These are phyloP conservation scores for Coranthus polyacanthus DNA, from an alignment of 2,797 vertebrate species.

Conservation along the genomic window DNA sequence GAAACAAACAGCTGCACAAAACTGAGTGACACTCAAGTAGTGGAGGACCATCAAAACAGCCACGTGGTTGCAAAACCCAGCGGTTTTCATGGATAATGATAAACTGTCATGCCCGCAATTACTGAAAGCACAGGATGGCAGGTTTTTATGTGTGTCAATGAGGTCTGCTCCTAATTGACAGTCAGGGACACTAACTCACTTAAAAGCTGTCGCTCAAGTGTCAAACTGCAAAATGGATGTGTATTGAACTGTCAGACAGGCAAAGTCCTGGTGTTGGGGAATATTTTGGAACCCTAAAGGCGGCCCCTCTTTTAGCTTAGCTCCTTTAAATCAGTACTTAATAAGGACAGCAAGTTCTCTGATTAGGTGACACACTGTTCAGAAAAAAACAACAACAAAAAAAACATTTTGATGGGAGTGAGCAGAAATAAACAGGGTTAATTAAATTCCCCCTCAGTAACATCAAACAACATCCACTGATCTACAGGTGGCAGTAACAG, in stretches of 20 bases:
- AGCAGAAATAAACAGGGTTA: neutral
- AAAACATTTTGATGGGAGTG: neutral
- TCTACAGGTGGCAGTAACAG: no score
- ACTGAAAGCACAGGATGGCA: constrained; percentile 83
- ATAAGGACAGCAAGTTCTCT: neutral
- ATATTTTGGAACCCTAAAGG: neutral
- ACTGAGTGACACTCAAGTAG: constrained; percentile 81
- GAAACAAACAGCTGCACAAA: constrained; percentile 75
- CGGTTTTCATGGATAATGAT: constrained; percentile 89
- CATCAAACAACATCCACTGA: neutral
- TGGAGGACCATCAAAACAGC: constrained; percentile 84
- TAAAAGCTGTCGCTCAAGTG: constrained; percentile 80
- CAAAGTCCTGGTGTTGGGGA: constrained; percentile 10
- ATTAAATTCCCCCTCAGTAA: neutral
- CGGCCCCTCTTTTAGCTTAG: neutral
- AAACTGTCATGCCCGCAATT: constrained; percentile 88
- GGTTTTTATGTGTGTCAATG: constrained; percentile 81
- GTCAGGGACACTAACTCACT: constrained; percentile 83
- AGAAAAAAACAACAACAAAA: no score
- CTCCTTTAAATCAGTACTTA: constrained; percentile 10
- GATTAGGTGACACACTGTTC: neutral
- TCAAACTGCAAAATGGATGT: constrained; percentile 72
- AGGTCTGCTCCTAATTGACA: constrained; percentile 86
- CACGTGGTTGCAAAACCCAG: constrained; percentile 83
- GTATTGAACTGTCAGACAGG: constrained; percentile 75